Conservation (phyloP, 2,888 invertebrate genomes). For the Ischnus inquisitorius region DNA sequence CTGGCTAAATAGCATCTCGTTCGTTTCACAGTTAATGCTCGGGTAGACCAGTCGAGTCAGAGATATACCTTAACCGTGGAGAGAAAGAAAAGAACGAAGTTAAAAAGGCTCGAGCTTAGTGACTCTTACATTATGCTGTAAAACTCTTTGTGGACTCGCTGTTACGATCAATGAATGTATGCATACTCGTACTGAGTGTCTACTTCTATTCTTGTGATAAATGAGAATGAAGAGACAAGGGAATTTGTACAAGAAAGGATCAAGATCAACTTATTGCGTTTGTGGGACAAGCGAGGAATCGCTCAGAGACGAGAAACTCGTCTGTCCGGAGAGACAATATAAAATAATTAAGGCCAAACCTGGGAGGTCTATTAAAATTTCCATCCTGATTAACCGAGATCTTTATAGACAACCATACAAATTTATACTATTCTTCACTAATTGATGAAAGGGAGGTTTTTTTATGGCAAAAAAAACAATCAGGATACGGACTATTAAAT, state of each 20-base stretch:
- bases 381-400: too few relatives aligned
- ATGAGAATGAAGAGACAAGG: slow-evolving; percentile 13
- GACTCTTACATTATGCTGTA: slow-evolving; percentile 46
- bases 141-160: slow-evolving; percentile 19
- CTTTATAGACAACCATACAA: neutral
- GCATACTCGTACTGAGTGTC: neutral
- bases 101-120: slow-evolving; percentile 40
- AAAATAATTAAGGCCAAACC: neutral
- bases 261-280: neutral
- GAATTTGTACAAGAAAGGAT: neutral
- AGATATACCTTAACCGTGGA: neutral
- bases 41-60: neutral
- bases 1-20: slow-evolving; percentile 61
- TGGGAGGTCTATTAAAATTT: too few relatives aligned
- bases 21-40: slow-evolving; percentile 53
- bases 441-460: neutral
- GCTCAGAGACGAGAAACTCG: too few relatives aligned
- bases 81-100: slow-evolving; percentile 1
- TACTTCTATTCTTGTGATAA: slow-evolving; percentile 1
- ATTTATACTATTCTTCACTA: neutral
- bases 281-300: too few relatives aligned
- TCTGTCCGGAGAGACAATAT: neutral
- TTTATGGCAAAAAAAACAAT: neutral
- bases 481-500: neutral
- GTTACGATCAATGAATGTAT: slow-evolving; percentile 27